Base-by-base conservation (phyloP, 2,797 vertebrate genomes). In the Melanotaenia trifasciata region DNA sequence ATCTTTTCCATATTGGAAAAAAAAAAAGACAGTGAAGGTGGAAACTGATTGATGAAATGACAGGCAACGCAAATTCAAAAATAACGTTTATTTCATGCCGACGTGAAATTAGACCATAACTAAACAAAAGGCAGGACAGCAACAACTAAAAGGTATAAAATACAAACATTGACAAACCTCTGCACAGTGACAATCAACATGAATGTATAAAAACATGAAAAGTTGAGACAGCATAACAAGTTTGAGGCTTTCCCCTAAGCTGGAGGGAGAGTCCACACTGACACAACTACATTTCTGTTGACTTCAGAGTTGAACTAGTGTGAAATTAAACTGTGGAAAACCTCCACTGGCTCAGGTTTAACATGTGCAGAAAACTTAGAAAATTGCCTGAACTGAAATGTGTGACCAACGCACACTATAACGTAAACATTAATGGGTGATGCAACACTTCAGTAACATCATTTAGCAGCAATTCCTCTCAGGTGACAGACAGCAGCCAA, bases 31-130 rank as follows among this genome's bases (percentile, higher is more conserved):
- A 30, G 30, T 30, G 30, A 30, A 30, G 30, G 30, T 30, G 4
- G 30, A 30, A 30, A 30, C 30, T 18, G 28, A 32, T 51, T 50
- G 59, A 81, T 84, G 32, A 90, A 90, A 88, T 74, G 66, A 90
- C 59, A 85, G 68, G 70, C 53, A 84, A 85, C 61, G 57, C 62
- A 75, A 87, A 72, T 84, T 86, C 12, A 76, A 75, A 82, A 24
- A 74, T 7, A 12, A 28, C 16, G 54, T 93, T 94, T 94, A 94
- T 94, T 94, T 84, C 72, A 85, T 70, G 54, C 74, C 83, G 50
- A 87, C 65, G 89, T 76, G 56, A 81, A 70, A 59, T 74, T 67
- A 59, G 74, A 81, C 11, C 62, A 84, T 80, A 87, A 85, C 89
- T 79, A 53, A 83, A n/a, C 76, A 45, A 64, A 83, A 54, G 43